Percentiles rank a stretch among this genome's conserved stretches.
Conservation (phyloP, 2,113 vertebrate genomes). For the Paramisgurnus dabryanus region DNA sequence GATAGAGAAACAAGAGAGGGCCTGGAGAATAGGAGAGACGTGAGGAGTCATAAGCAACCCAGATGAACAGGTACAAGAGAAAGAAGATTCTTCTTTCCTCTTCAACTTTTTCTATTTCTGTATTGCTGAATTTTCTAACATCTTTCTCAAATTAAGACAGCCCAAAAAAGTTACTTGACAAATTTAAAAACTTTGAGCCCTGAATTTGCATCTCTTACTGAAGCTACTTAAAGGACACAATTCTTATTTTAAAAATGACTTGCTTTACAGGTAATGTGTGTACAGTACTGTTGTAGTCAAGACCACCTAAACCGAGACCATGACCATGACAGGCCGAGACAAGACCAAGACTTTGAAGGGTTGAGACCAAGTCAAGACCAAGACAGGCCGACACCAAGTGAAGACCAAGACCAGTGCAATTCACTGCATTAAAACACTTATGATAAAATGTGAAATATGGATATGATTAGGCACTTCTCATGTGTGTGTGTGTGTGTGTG, state of each 20-base stretch:
- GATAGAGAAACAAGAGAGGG: neutral
- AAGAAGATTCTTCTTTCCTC: neutral
- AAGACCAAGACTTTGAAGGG: too few relatives aligned
- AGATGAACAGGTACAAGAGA: neutral
- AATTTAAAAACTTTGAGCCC: neutral
- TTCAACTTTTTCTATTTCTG: neutral
- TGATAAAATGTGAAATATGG: too few relatives aligned
- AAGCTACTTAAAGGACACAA: neutral
- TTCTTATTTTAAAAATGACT: neutral
- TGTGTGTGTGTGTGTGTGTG: too few relatives aligned
- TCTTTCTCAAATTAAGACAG: neutral
- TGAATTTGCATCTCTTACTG: neutral
- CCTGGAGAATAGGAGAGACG: neutral
- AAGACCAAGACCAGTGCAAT: too few relatives aligned
- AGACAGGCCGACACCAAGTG: too few relatives aligned
- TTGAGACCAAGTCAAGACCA: too few relatives aligned
- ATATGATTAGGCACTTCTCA: too few relatives aligned
- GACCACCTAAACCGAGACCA: too few relatives aligned
- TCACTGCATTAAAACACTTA: too few relatives aligned
- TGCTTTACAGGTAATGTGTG: too few relatives aligned
- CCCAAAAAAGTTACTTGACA: neutral
- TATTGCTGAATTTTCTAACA: neutral
- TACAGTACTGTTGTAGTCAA: too few relatives aligned
- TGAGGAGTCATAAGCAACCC: slow-evolving; percentile 1
- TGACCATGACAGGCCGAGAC: too few relatives aligned